Conservation (phyloP, 2,888 invertebrate genomes). For the Ormyrus labotus region DNA sequence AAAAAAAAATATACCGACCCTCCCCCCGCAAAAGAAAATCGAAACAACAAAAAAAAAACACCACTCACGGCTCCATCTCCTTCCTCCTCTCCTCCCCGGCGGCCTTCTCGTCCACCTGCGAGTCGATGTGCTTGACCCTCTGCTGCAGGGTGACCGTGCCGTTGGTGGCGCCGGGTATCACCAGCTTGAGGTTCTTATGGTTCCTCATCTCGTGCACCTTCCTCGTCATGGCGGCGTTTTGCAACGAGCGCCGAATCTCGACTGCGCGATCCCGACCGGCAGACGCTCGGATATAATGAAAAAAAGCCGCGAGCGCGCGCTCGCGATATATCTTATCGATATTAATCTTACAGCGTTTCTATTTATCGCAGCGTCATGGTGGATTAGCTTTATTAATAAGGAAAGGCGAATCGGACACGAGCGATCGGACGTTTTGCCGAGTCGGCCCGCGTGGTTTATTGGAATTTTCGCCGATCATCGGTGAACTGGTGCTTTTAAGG, state of each 20-base stretch:
- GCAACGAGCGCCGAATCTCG: not conserved
- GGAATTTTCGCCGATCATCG: too few species aligned
- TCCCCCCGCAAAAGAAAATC: too few species aligned
- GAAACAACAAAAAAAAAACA: not conserved
- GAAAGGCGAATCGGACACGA: not conserved
- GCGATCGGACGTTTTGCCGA: not conserved
- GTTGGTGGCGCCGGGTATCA: slow-evolving; percentile 29
- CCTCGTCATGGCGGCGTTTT: slow-evolving; percentile 20
- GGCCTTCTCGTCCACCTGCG: not conserved
- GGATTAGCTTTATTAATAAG: slow-evolving; percentile 25
- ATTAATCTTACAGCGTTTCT: slow-evolving; percentile 13
- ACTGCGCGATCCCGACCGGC: not conserved
- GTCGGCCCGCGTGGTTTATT: not conserved
- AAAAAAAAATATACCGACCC: too few species aligned
- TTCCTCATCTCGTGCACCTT: slow-evolving; percentile 41
- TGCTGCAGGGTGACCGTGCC: slow-evolving; percentile 17
- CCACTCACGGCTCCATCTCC: slow-evolving; percentile 8
- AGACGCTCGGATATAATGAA: slow-evolving; percentile 14
- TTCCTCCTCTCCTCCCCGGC: not conserved
- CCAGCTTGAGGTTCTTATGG: slow-evolving; percentile 52
- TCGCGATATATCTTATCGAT: slow-evolving; percentile 33
- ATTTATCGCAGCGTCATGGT: slow-evolving; percentile 31
- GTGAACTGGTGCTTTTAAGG: too few species aligned
- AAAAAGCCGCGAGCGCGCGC: not conserved
- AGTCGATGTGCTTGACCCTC: slow-evolving; percentile 4